Base-by-base conservation (phyloP, 2,113 vertebrate species). In the Garra rufa region DNA sequence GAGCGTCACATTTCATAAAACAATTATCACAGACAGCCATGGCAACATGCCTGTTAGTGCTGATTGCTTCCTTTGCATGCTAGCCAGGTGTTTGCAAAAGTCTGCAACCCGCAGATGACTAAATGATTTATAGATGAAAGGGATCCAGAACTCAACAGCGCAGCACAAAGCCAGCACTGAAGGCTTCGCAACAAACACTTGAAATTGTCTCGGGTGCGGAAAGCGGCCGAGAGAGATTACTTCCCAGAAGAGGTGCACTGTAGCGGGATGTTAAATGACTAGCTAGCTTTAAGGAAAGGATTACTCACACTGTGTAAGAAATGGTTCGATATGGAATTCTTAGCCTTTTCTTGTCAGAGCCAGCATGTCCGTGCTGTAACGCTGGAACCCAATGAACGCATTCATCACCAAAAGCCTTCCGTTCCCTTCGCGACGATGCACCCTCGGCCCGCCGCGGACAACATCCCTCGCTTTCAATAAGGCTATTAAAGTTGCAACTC, bases 111-210 rank as follows among this genome's bases (percentile, higher is more conserved):
- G 88, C 90, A 87, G 88, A 90, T 89, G 75, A 91, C 87, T 88
- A 69, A 87, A 91, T 92, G 91, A 92, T 92, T 94, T 92, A 93
- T 92, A 91, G 88, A 93, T 92, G 75, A 93, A 91, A 89, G 89
- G 85, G 84, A 91, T 92, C 89, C 90, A 91, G 89, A 91, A 88
- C 88, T 85, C 19, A 90, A 91, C 89, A 87, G 89, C 88, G 89
- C 87, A 82, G 87, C 91, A 89, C 71, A 71, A 65, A 79, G 34
- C 76, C 52, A 63, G 21, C 57, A 26, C 57, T 5, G 5, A 28
- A 63, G 55, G 41, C 57, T 80, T 80, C 77, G 24, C 78, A 48
- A 81, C 43, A 81, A 34, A 81, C 26, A 80, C 77, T 48, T 67
- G 59, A 80, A 80, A 80, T 48, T 21, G 61, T 81, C 61, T 46